Base-by-base conservation (phyloP, 2,113 vertebrate species). In the Suricata suricatta region DNA sequence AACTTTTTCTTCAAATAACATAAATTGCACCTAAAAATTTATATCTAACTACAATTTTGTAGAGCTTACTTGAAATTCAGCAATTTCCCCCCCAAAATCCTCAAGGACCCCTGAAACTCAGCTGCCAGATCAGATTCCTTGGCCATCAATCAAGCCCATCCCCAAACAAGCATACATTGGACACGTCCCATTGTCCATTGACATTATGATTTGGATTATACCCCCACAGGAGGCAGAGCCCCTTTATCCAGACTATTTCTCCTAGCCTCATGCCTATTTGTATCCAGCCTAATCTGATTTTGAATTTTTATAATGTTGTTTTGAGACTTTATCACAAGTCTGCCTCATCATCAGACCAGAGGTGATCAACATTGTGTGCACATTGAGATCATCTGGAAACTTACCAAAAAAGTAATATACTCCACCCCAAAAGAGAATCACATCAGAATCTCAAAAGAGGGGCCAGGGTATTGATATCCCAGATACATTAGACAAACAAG, bases 1-100 rank as follows among this genome's bases (percentile, higher is more conserved):
- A 87, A 77, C 0, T n/a, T 93, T 93, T 89, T 19, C 69, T 90
- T 79, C 74, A 57, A 97, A 80, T 92, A 87, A 72, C 8, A 64
- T 23, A 3, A 6, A 11, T 14, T 84, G 77, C 29, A 11, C 3
- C 71, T 85, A 63, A 91, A 94, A 96, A 3, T 47, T 41, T 50
- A 2, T 47, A 47, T 77, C n/a, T 77, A 88, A 87, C 50, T 29
- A 60, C 25, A 85, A 52, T 85, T 79, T 83, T 25, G 2, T 81
- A 88, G 23, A 52, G 12, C 12, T 82, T 16, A 19, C 72, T 90
- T 76, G 25, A 52, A 50, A 81, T 85, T 81, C 15, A 41, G 13
- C 72, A 57, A 38, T 63, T 54, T 69, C 8, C 31, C 21, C 14
- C 1, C 3, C 29, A 23, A 81, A 80, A 69, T 47, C 29, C 47